Evolutionary conservation across 2,888 invertebrate genomes (phyloP), one percentile per base, ranked within the genome.

Genomic region (Hofmannophila pseudospretella): DNA sequence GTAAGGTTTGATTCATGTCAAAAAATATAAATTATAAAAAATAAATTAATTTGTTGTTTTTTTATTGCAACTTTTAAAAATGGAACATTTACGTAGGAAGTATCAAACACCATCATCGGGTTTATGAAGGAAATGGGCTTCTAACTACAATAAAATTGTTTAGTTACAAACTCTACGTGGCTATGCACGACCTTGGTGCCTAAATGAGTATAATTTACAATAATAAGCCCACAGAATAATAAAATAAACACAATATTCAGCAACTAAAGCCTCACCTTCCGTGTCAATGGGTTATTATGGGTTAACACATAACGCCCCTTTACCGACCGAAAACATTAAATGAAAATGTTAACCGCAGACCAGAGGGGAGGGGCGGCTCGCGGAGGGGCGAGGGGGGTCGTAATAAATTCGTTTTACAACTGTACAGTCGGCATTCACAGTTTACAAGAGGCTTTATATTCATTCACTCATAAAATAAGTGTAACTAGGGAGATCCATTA

Each of bases 211-310:
- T 30, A 30, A 19, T 30, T 19, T 30, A 30, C 30, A 30, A 30
- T 12, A 30, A 30, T 30, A 19, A 30, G 16, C 9, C 9, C 7
- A 19, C 30, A 10, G 13, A 16, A 7, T 13, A 16, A 30, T 30
- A 30, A 30, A 30, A 30, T 19, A 30, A 30, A 30, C 19, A 30
- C 16, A 30, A 30, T 30, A 19, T 19, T 9, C 27, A 4, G 11
- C 27, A 27, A 27, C 27, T 12, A 27, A 27, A 27, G 2, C 10
- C 27, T n/a, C 11, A 4, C 4, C 27, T 10, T 55, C 73, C 77
- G 74, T 80, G 80, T 58, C 75, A 73, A 73, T 68, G 65, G 54
- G 55, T 58, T 74, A 76, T 80, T 77, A 78, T 49, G 64, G 64
- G 64, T 63, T 68, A 69, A 68, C 69, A 65, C 67, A 67, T 67